These are phyloP conservation scores for Dascillus cervinus DNA, from an alignment of 2,888 invertebrate genomes.

Conservation along the genomic window DNA sequence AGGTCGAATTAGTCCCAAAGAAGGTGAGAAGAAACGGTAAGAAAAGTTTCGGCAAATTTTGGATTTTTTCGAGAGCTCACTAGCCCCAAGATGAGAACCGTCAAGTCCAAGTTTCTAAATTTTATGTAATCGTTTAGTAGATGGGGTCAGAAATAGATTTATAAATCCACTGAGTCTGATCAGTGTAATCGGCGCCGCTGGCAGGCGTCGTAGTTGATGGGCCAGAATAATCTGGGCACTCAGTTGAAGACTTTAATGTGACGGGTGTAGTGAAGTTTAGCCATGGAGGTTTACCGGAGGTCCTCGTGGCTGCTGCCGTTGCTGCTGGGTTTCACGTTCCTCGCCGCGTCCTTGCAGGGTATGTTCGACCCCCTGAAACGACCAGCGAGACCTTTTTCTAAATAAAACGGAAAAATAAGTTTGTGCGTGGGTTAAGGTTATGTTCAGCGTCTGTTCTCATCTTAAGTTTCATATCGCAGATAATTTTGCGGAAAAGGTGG, in stretches of 20 bases:
- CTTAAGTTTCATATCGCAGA: slow-evolving; percentile 1
- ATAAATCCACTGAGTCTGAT: too few relatives aligned
- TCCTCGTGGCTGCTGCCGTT: slow-evolving; percentile 48
- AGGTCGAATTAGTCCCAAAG: too few relatives aligned
- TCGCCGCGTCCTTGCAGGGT: slow-evolving; percentile 51
- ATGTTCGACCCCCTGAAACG: slow-evolving; percentile 31
- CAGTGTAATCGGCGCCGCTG: slow-evolving; percentile 28
- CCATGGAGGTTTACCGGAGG: slow-evolving; percentile 50
- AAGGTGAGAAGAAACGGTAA: too few relatives aligned
- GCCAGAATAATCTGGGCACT: slow-evolving; percentile 38
- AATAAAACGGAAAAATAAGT: slow-evolving; percentile 4
- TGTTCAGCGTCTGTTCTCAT: slow-evolving; percentile 7
- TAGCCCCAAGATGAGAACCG: too few relatives aligned
- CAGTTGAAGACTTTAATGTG: slow-evolving; percentile 42
- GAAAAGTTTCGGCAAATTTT: too few relatives aligned
- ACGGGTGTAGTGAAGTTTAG: slow-evolving; percentile 42
- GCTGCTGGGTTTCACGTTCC: slow-evolving; percentile 48
- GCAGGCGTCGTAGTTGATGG: slow-evolving; percentile 34
- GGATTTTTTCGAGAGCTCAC: too few relatives aligned
- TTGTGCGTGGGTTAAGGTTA: slow-evolving; percentile 14
- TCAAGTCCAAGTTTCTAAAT: too few relatives aligned
- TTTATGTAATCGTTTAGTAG: too few relatives aligned
- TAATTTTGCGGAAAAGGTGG: not conserved
- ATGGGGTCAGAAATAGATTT: too few relatives aligned
- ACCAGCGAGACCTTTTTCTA: slow-evolving; percentile 1